phyloP scores from a whole-genome alignment of 2,113 vertebrate genomes.

The Indicator indicator region DNA sequence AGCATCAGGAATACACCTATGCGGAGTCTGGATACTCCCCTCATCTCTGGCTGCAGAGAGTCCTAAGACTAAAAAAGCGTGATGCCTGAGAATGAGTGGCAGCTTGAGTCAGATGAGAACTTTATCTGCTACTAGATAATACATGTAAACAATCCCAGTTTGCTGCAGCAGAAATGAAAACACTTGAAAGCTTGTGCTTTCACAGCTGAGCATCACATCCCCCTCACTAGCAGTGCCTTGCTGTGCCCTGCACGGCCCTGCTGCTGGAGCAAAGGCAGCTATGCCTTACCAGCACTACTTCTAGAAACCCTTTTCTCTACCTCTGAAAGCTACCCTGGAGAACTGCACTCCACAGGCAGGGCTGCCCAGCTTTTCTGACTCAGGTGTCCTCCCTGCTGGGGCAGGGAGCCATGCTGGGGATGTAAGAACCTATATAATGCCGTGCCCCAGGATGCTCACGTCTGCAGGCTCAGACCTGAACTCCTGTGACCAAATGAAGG shows the following conservation, averaged over 20 bases:
- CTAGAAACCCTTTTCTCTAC: not conserved
- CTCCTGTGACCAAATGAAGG: not conserved
- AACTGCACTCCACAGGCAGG: rapidly evolving
- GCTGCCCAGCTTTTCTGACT: not conserved
- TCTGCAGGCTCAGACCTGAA: not conserved
- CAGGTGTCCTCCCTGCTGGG: not conserved
- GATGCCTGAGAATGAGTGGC: not conserved
- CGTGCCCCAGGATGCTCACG: rapidly evolving
- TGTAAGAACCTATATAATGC: not conserved
- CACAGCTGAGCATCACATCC: not conserved
- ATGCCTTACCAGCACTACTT: not conserved
- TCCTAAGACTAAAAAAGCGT: not conserved
- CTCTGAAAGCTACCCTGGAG: not conserved
- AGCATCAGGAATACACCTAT: not conserved
- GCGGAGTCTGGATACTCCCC: not conserved
- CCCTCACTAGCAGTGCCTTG: not conserved
- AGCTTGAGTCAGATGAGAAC: conserved; percentile 38
- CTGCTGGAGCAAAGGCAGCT: not conserved
- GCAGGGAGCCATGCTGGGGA: not conserved
- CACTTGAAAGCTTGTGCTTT: conserved; percentile 31
- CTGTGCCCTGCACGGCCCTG: not conserved
- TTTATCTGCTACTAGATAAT: conserved; percentile 54
- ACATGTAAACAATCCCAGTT: conserved; percentile 50
- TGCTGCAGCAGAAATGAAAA: conserved; percentile 35
- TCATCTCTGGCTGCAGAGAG: not conserved